Conservation (phyloP, 1,140 invertebrate species). For the Mycetomoellerius zeteki region DNA sequence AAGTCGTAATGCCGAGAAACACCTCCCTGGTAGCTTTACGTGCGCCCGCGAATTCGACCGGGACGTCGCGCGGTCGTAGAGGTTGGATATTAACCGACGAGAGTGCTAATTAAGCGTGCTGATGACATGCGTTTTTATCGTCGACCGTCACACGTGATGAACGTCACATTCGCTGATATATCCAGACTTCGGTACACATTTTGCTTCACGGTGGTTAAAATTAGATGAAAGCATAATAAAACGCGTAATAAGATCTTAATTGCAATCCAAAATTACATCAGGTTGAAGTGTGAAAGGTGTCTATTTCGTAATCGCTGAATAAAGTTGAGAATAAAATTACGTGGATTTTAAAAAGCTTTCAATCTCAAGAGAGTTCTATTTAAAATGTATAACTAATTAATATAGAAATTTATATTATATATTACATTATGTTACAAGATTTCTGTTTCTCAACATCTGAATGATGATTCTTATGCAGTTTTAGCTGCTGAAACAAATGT, state of each 20-base stretch:
- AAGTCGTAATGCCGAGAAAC: constrained; percentile 34
- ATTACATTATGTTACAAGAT: too few relatives aligned
- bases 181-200: neutral
- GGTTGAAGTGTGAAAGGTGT: neutral
- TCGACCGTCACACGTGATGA: neutral
- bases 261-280: constrained; percentile 6
- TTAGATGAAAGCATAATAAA: constrained; percentile 26
- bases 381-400: neutral
- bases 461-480: too few relatives aligned
- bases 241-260: constrained; percentile 30
- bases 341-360: neutral
- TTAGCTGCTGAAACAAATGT: too few relatives aligned
- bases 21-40: constrained; percentile 35
- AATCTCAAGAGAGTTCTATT: neutral
- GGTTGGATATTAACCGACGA: constrained; percentile 20
- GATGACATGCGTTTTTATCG: constrained; percentile 39
- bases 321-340: constrained; percentile 9
- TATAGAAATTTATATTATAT: too few relatives aligned
- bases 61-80: neutral
- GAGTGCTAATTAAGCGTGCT: constrained; percentile 45
- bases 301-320: neutral
- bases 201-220: neutral
- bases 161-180: neutral
- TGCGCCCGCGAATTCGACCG: neutral
- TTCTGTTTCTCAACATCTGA: too few relatives aligned